A percentile compares a stretch with the other conserved stretches of the same genome.
Conservation (phyloP, 2,797 vertebrate genomes). For the Myotis vivesi region DNA sequence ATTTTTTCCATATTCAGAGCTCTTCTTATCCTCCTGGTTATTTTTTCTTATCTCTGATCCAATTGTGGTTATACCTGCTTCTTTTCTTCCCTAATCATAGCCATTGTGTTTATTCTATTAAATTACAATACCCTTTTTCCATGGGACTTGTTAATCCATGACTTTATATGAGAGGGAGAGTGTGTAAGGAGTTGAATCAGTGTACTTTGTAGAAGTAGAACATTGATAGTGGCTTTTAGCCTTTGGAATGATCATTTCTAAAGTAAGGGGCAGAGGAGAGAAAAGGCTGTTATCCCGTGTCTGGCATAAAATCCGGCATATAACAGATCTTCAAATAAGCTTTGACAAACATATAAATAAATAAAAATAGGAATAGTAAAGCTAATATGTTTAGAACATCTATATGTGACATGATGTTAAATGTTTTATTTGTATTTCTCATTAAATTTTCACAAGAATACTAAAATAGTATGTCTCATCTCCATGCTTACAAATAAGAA, state of each 20-base stretch:
- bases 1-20: background rate
- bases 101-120: background rate
- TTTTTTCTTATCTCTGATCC: background rate
- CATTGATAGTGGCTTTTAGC: background rate
- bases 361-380: background rate
- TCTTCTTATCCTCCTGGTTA: background rate
- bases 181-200: background rate
- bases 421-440: background rate
- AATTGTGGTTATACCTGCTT: background rate
- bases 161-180: background rate
- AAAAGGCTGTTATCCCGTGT: background rate
- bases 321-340: background rate
- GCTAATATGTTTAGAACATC: background rate
- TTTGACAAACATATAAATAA: background rate
- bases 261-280: background rate
- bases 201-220: background rate
- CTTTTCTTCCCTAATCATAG: background rate
- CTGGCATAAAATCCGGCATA: background rate
- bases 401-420: background rate
- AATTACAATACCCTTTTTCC: background rate
- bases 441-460: background rate
- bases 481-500: background rate
- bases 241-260: background rate
- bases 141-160: background rate
- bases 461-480: background rate